phyloP scores from a whole-genome alignment of 2,888 invertebrate species.

The Amiota minor region DNA sequence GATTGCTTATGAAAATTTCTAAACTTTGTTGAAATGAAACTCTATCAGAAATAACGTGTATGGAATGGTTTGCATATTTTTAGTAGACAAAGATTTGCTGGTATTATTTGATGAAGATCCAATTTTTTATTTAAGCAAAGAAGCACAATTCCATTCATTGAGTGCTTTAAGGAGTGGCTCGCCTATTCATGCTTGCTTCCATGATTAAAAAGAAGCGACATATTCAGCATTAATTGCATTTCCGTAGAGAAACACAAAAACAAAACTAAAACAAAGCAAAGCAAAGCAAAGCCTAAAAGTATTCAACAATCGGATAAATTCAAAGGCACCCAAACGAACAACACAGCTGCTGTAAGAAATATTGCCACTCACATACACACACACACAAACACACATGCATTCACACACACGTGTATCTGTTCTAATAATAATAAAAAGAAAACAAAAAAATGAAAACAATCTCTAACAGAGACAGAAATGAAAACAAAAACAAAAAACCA shows the following conservation, averaged over 20 bases:
- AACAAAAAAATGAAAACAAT: too few relatives aligned
- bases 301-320: neutral
- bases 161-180: too few relatives aligned
- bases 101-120: too few relatives aligned
- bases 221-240: slow-evolving; percentile 17
- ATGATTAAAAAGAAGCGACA: too few relatives aligned
- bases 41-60: too few relatives aligned
- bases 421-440: too few relatives aligned
- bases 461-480: neutral
- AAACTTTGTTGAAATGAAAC: too few relatives aligned
- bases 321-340: neutral
- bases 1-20: too few relatives aligned
- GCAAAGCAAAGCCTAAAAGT: slow-evolving; percentile 2
- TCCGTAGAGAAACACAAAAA: slow-evolving; percentile 9
- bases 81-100: too few relatives aligned
- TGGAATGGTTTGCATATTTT: too few relatives aligned
- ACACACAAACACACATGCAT: neutral
- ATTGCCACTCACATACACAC: neutral
- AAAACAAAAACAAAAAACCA: slow-evolving; percentile 1
- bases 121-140: too few relatives aligned
- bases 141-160: too few relatives aligned
- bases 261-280: neutral
- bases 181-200: neutral
- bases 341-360: neutral
- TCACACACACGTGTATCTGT: neutral